phyloP scores from a whole-genome alignment of 2,113 vertebrate genomes.

The Passer montanus region DNA sequence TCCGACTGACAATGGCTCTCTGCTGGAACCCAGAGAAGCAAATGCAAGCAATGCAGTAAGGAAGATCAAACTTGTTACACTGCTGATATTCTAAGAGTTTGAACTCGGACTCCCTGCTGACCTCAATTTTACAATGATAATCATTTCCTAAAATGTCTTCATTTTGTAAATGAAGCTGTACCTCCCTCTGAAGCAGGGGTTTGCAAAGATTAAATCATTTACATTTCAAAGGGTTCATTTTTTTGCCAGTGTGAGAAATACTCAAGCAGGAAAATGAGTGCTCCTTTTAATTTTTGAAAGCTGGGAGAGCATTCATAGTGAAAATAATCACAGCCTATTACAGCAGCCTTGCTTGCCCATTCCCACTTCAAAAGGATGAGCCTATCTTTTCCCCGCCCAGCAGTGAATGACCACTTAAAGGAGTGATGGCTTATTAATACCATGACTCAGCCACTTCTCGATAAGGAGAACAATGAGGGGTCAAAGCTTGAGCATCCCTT shows the following conservation, averaged over 20 bases:
- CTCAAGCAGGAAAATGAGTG: slow-evolving; percentile 49
- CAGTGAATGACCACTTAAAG: slow-evolving; percentile 68
- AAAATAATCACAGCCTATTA: slow-evolving; percentile 65
- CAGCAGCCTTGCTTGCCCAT: slow-evolving; percentile 43
- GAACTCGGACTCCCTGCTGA: slow-evolving; percentile 33
- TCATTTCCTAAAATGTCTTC: slow-evolving; percentile 72
- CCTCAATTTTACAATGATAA: slow-evolving; percentile 58
- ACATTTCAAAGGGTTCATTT: slow-evolving; percentile 73
- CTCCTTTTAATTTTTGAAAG: slow-evolving; percentile 57
- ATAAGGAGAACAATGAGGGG: slow-evolving; percentile 71
- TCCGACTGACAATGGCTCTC: slow-evolving; percentile 56
- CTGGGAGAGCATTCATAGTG: slow-evolving; percentile 53
- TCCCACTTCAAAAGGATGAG: slow-evolving; percentile 65
- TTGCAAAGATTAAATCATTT: slow-evolving; percentile 72
- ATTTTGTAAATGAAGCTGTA: slow-evolving; percentile 67
- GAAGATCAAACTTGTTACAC: slow-evolving; percentile 29
- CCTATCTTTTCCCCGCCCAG: slow-evolving; percentile 55
- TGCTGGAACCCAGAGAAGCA: slow-evolving; percentile 64
- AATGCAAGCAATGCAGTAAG: slow-evolving; percentile 20
- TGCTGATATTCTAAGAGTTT: slow-evolving; percentile 28
- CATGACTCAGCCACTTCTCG: slow-evolving; percentile 80
- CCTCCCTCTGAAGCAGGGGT: slow-evolving; percentile 58
- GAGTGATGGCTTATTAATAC: slow-evolving; percentile 81
- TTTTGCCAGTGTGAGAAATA: slow-evolving; percentile 66
- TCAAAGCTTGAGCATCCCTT: slow-evolving; percentile 79